Conservation (phyloP, 1,140 invertebrate species). For the Cyphomyrmex costatus region DNA sequence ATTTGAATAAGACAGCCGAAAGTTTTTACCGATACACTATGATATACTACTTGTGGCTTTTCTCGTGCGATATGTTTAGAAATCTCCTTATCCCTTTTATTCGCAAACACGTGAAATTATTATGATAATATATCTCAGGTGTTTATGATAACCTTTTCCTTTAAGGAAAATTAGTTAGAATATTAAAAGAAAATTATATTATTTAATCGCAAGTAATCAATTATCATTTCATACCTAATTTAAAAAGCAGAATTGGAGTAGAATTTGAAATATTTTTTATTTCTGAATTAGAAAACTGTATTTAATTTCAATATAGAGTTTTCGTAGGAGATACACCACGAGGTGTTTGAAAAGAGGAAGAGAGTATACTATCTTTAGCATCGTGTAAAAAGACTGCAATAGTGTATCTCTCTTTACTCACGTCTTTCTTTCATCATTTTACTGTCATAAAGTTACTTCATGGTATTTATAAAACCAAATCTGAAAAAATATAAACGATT, state of each 20-base stretch:
- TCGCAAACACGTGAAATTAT: background rate
- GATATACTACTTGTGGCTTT: slow-evolving; percentile 24
- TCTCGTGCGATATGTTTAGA: background rate
- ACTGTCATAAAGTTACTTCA: slow-evolving; percentile 19
- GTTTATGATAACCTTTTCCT: background rate
- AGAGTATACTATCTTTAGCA: slow-evolving; percentile 85
- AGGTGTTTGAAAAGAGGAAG: slow-evolving; percentile 77
- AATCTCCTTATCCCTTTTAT: background rate
- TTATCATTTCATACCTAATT: background rate
- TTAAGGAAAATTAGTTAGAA: background rate
- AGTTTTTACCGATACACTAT: background rate
- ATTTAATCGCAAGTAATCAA: background rate
- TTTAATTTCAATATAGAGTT: slow-evolving; percentile 70
- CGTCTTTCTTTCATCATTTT: slow-evolving; percentile 11
- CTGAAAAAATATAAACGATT: background rate
- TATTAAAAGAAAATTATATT: background rate
- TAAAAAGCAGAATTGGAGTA: background rate
- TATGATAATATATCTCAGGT: background rate
- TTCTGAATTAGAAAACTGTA: slow-evolving; percentile 33
- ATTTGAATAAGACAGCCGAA: slow-evolving; percentile 13
- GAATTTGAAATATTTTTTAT: background rate
- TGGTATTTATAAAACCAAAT: background rate
- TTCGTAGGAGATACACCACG: slow-evolving; percentile 75
- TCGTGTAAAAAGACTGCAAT: slow-evolving; percentile 58
- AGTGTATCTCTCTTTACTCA: slow-evolving; percentile 51